phyloP scores from a whole-genome alignment of 2,888 invertebrate genomes.

The Phaedon cochleariae region DNA sequence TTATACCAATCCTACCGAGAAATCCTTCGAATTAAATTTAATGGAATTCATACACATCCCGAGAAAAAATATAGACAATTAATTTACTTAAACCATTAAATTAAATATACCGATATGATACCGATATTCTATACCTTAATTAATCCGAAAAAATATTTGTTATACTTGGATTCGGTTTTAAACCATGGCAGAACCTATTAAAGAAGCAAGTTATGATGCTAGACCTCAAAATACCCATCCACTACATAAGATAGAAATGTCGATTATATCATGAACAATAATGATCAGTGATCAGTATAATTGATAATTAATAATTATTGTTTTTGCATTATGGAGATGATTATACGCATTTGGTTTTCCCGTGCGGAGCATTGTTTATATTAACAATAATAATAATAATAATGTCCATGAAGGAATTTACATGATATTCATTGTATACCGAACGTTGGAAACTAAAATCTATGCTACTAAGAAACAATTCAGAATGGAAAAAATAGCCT shows the following conservation, averaged over 20 bases:
- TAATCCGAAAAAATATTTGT: background rate
- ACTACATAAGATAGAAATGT: background rate
- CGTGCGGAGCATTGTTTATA: background rate
- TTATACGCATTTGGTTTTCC: background rate
- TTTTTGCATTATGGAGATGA: background rate
- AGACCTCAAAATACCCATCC: no score
- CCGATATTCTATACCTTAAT: background rate
- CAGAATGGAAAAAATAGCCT: no score
- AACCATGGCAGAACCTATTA: no score
- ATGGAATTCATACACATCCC: conserved; percentile 22
- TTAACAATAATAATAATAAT: background rate
- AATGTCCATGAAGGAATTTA: no score
- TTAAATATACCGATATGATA: conserved; percentile 1
- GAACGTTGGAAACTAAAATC: no score
- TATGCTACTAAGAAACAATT: no score
- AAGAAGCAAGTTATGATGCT: no score
- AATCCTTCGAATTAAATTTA: conserved; percentile 26
- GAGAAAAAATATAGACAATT: conserved; percentile 15
- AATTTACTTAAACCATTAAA: conserved; percentile 12
- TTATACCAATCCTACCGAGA: conserved; percentile 29
- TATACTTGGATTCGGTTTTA: background rate
- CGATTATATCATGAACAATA: no score
- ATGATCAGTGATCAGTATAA: background rate
- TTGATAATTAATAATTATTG: background rate
- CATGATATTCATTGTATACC: no score